phyloP scores from a whole-genome alignment of 2,113 vertebrate genomes.

The Sclerurus mexicanus region DNA sequence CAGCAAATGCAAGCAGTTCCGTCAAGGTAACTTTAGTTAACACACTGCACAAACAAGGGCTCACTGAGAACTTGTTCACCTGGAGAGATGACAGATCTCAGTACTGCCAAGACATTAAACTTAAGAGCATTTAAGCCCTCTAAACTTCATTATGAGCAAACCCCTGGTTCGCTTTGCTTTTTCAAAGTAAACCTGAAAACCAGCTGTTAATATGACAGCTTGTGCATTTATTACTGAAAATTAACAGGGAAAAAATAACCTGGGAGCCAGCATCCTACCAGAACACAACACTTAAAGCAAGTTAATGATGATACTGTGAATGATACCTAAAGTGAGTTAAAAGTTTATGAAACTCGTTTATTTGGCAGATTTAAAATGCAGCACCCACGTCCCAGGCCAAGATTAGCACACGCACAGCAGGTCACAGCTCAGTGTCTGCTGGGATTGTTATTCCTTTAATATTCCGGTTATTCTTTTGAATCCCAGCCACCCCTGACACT shows the following conservation, averaged over 20 bases:
- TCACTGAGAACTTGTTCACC: neutral
- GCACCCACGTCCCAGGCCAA: neutral
- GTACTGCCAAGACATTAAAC: neutral
- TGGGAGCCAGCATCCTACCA: neutral
- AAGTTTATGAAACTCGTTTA: neutral
- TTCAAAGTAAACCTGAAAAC: neutral
- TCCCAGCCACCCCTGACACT: neutral
- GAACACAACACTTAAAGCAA: neutral
- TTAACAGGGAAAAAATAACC: rapidly evolving
- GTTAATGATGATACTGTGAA: neutral
- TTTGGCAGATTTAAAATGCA: neutral
- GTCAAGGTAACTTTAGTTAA: neutral
- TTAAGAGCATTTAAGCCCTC: neutral
- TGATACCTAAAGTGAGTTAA: neutral
- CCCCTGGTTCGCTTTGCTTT: neutral
- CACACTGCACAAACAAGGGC: neutral
- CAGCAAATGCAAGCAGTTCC: neutral
- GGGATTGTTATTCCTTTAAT: neutral
- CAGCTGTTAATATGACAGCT: too few relatives aligned
- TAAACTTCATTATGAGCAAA: too few relatives aligned
- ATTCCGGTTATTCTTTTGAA: neutral
- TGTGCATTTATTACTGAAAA: neutral
- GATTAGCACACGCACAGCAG: neutral
- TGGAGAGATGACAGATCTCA: neutral
- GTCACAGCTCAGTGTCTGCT: neutral